Evolutionary conservation across 2,888 invertebrate genomes (phyloP).

Genomic region (Lasioglossum malachurum): DNA sequence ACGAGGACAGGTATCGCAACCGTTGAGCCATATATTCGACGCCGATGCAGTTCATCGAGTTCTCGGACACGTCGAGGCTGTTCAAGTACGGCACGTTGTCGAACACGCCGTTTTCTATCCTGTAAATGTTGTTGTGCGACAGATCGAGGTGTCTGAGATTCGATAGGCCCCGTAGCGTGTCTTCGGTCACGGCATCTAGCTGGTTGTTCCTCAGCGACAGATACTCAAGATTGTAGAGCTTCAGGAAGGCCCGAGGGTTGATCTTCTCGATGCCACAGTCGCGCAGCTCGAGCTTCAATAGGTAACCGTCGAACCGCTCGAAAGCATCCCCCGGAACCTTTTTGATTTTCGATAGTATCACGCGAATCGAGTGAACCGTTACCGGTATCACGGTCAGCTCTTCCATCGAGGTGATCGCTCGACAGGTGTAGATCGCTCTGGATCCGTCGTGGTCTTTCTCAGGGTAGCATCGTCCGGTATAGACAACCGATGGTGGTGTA

Average conservation of each 20-base stretch:
- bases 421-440: slow-evolving; percentile 59
- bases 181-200: slow-evolving; percentile 62
- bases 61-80: slow-evolving; percentile 71
- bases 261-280: slow-evolving; percentile 74
- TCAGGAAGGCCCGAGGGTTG: slow-evolving; percentile 69
- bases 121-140: slow-evolving; percentile 73
- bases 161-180: slow-evolving; percentile 63
- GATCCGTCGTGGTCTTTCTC: slow-evolving; percentile 25
- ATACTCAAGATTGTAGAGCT: slow-evolving; percentile 67
- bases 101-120: slow-evolving; percentile 73
- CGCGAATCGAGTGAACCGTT: slow-evolving; percentile 63
- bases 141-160: slow-evolving; percentile 69
- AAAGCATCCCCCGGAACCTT: slow-evolving; percentile 67
- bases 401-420: slow-evolving; percentile 67
- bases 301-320: slow-evolving; percentile 70
- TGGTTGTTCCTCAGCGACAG: slow-evolving; percentile 72
- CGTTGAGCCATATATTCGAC: slow-evolving; percentile 67
- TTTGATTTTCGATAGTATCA: slow-evolving; percentile 69
- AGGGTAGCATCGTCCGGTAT: slow-evolving; percentile 50
- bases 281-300: slow-evolving; percentile 70
- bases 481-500: slow-evolving; percentile 10
- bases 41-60: slow-evolving; percentile 76
- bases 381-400: slow-evolving; percentile 68
- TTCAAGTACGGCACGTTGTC: slow-evolving; percentile 64
- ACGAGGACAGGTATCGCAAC: slow-evolving; percentile 58